A percentile compares a stretch with the other conserved stretches of the same genome.
These are phyloP conservation scores for Thyatira batis DNA, from an alignment of 2,888 invertebrate species.

Conservation along the genomic window DNA sequence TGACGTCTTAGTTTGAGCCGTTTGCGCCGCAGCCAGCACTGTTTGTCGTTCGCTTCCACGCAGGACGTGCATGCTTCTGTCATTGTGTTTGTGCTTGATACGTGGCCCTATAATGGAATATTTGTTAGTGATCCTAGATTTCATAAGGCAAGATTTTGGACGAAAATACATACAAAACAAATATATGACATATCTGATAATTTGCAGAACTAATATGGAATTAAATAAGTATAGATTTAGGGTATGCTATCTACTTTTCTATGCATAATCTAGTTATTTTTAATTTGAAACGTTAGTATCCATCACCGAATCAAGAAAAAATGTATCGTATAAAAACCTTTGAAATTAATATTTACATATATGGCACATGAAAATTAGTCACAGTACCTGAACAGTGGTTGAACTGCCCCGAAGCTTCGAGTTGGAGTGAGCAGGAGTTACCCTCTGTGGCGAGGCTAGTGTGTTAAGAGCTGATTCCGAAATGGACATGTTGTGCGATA, in stretches of 20 bases:
- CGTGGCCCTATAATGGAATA: conserved; percentile 59
- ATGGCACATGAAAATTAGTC: conserved; percentile 9
- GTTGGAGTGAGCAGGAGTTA: conserved; percentile 68
- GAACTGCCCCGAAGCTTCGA: conserved; percentile 75
- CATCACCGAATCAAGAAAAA: too few relatives aligned
- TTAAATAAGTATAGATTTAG: too few relatives aligned
- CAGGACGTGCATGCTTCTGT: conserved; percentile 79
- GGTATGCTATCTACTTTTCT: too few relatives aligned
- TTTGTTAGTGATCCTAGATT: neutral
- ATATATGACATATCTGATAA: too few relatives aligned
- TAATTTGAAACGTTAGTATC: too few relatives aligned
- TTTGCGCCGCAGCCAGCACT: conserved; percentile 71
- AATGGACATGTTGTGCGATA: conserved; percentile 88
- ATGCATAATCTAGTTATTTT: too few relatives aligned
- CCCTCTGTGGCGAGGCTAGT: conserved; percentile 80
- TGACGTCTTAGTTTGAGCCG: conserved; percentile 62
- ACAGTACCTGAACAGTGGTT: conserved; percentile 73
- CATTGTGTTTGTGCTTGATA: conserved; percentile 79
- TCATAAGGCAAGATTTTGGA: too few relatives aligned
- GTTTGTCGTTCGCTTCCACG: conserved; percentile 75
- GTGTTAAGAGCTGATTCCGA: conserved; percentile 94
- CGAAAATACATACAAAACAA: too few relatives aligned
- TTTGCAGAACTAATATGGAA: too few relatives aligned
- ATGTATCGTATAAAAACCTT: too few relatives aligned
- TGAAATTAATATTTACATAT: too few relatives aligned